phyloP scores from a whole-genome alignment of 1,140 invertebrate species.

The Calephelis nemesis region DNA sequence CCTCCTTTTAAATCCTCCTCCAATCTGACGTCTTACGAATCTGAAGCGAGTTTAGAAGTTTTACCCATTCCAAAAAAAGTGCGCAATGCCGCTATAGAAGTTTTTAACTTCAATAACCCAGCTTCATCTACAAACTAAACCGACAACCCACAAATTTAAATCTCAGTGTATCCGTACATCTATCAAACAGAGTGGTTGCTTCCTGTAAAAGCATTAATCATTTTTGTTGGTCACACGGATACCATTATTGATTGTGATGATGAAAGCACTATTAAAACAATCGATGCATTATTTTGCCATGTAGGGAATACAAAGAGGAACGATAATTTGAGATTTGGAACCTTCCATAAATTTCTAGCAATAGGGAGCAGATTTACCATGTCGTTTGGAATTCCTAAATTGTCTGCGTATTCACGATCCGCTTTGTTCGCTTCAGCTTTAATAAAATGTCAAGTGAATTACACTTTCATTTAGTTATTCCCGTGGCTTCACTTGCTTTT shows the following conservation, averaged over 20 bases:
- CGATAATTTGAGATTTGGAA: slow-evolving; percentile 6
- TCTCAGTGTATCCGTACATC: slow-evolving; percentile 42
- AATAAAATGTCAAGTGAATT: not conserved
- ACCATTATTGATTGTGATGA: slow-evolving; percentile 58
- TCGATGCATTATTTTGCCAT: slow-evolving; percentile 34
- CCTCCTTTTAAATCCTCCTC: no score
- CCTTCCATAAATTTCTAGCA: slow-evolving; percentile 6
- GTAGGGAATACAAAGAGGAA: not conserved
- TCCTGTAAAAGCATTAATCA: slow-evolving; percentile 51
- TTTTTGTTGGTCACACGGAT: slow-evolving; percentile 58
- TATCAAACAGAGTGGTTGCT: slow-evolving; percentile 49
- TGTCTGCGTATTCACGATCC: not conserved
- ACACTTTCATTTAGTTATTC: no score
- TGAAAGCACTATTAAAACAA: slow-evolving; percentile 55
- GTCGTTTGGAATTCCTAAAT: not conserved
- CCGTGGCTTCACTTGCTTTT: no score
- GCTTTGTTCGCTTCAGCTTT: not conserved
- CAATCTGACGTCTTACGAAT: no score
- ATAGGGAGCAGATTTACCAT: slow-evolving; percentile 2
- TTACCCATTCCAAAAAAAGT: no score
- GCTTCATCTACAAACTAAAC: not conserved
- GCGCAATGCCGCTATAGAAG: no score
- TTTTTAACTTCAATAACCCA: not conserved
- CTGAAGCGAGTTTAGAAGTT: no score
- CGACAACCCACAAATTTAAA: slow-evolving; percentile 13